These are phyloP conservation scores for Pachymerium ferrugineum DNA, from an alignment of 2,888 invertebrate species.

Conservation along the genomic window DNA sequence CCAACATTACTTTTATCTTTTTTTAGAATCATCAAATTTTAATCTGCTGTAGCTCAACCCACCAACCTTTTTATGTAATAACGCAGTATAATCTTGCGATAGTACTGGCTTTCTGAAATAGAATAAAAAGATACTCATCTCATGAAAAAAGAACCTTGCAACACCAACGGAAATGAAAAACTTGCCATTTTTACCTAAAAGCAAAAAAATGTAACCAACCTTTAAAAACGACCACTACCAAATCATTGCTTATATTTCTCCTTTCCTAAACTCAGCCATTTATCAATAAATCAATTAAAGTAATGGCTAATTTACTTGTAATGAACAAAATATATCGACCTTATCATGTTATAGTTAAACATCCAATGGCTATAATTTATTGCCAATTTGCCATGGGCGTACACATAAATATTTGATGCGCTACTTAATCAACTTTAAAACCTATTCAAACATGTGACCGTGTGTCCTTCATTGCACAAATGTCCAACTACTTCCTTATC, in stretches of 20 bases:
- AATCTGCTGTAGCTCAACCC: neutral
- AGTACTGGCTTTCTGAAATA: conserved; percentile 4
- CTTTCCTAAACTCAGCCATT: neutral
- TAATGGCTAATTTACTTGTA: neutral
- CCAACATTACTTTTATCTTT: neutral
- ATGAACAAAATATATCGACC: too few species aligned
- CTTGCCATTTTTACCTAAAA: neutral
- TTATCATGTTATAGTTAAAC: neutral
- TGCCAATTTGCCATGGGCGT: neutral
- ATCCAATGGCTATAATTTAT: neutral
- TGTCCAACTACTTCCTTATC: conserved; percentile 11
- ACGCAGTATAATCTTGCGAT: neutral
- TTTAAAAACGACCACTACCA: neutral
- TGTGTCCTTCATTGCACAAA: neutral
- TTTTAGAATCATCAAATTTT: neutral
- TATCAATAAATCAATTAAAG: neutral
- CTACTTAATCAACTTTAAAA: conserved; percentile 3
- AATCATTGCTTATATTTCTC: too few species aligned
- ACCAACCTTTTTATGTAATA: neutral
- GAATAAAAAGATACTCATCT: conserved; percentile 27
- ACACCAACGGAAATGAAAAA: conserved; percentile 27
- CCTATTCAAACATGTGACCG: neutral
- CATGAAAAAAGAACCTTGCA: conserved; percentile 15
- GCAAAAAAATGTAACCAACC: neutral
- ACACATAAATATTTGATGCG: neutral